Evolutionary conservation across 2,888 invertebrate species (phyloP), one percentile per base, ranked within the genome.

Genomic region (Watsonalla cultraria): DNA sequence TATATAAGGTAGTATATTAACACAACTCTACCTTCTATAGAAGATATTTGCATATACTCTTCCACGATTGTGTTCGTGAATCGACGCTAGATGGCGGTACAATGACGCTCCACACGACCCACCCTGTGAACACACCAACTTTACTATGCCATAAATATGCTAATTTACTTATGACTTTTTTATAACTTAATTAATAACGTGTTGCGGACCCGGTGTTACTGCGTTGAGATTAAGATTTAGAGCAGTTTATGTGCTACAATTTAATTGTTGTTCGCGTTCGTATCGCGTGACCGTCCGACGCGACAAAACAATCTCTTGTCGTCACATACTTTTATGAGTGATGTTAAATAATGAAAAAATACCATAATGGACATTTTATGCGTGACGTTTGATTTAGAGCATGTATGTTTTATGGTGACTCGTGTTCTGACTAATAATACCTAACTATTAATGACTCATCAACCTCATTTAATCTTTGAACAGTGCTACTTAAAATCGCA

Each of bases 181-280:
- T 88, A 90, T 87, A 86, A 86, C 87, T 84, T 88, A 89, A 90
- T 90, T 88, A 89, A 90, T 89, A 86, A 88, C 86, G 82, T 80
- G 78, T 82, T 78, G 72, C 73, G 63, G 74, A 68, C 68, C 64
- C 70, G 66, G 71, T 68, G 69, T 69, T 64, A 74, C 72, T 71
- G 63, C 60, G 56, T 64, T 66, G 72, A 81, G 82, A 83, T 86
- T 87, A 86, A 82, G 87, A 86, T 88, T 89, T 86, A 84, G 79
- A 77, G 75, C 80, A 80, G 83, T 87, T 84, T 86, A 84, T 84
- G 81, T 73, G 77, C 76, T 78, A 82, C 84, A 78, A 82, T 86
- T 86, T 86, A 86, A 87, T 86, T 87, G 86, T 82, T 81, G 84
- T 74, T 68, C 66, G 64, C 69, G 69, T 64, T 61, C 59, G 61